A percentile compares a stretch with the other conserved stretches of the same genome.
phyloP scores from a whole-genome alignment of 2,113 vertebrate genomes.

The Chaetura pelagica region DNA sequence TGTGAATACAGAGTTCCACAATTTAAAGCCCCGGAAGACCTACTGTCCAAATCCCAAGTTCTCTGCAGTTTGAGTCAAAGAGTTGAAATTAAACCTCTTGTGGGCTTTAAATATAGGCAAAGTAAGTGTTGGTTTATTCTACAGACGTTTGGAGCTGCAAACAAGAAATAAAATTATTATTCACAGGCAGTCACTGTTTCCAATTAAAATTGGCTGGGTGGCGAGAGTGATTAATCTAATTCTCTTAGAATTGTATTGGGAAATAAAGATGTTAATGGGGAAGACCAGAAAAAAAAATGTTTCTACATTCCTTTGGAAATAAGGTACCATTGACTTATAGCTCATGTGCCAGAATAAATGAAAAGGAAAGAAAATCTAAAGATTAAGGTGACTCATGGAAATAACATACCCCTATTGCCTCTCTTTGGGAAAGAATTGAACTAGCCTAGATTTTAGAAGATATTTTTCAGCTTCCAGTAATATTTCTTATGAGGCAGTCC shows the following conservation, averaged over 20 bases:
- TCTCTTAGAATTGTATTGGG: slow-evolving; percentile 54
- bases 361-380: slow-evolving; percentile 47
- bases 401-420: not conserved
- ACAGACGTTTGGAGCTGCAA: not conserved
- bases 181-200: slow-evolving; percentile 12
- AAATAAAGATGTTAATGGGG: slow-evolving; percentile 58
- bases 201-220: slow-evolving; percentile 12
- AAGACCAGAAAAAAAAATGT: slow-evolving; percentile 37
- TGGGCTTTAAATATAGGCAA: not conserved
- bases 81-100: not conserved
- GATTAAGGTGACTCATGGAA: slow-evolving; percentile 22
- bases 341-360: not conserved
- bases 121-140: not conserved
- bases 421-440: not conserved
- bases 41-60: not conserved
- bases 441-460: not conserved
- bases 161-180: not conserved
- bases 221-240: slow-evolving; percentile 41
- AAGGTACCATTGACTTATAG: not conserved
- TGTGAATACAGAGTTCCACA: not conserved
- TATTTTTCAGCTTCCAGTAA: slow-evolving; percentile 1
- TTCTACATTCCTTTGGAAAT: not conserved
- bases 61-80: not conserved
- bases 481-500: not conserved
- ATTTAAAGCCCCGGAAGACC: not conserved